Base-by-base conservation (phyloP, 1,140 invertebrate species). In the Uloborus diversus region DNA sequence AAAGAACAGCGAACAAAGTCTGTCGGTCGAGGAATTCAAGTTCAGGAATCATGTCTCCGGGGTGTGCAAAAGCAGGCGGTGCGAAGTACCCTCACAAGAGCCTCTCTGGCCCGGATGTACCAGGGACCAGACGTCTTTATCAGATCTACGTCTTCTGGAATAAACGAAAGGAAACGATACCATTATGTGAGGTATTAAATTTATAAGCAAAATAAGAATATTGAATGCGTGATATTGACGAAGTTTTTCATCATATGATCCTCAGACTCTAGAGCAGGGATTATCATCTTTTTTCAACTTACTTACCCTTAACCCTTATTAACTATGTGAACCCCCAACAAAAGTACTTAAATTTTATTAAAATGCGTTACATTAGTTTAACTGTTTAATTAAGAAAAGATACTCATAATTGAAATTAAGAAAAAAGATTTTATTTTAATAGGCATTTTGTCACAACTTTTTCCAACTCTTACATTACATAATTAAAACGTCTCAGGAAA, bases 21-120 rank as follows among this genome's bases (percentile, higher is more conserved):
- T n/a, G n/a, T n/a, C n/a, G n/a, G n/a, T 42, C 17, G 37, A 0
- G 17, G 28, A 59, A 59, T 14, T 3, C 13, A 62, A 1, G 28
- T 49, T 79, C 75, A 79, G 35, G 75, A 79, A 35, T 79, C 75
- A 49, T 68, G 37, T 27, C 75, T 20, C n/a, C 75, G 32, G 13
- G 75, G 75, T 9, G 75, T 57, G 65, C 75, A 79, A 37, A 79
- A 79, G 37, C 75, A 79, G 17, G 75, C 75, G 1, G 51, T 68
- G 49, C 75, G 62, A 3, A 79, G 35, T 9, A 79, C 53, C 17
- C 65, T 33, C 23, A 79, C 32, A n/a, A 79, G 49, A 17, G 59
- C 64, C n/a, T 79, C 75, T 5, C 75, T 49, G 13, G 51, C 53
- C 11, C 75, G 49, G 4, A 79, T 51, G 27, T 79, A 79, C 75